phyloP scores from a whole-genome alignment of 2,113 vertebrate species.

The Leiothrix lutea region DNA sequence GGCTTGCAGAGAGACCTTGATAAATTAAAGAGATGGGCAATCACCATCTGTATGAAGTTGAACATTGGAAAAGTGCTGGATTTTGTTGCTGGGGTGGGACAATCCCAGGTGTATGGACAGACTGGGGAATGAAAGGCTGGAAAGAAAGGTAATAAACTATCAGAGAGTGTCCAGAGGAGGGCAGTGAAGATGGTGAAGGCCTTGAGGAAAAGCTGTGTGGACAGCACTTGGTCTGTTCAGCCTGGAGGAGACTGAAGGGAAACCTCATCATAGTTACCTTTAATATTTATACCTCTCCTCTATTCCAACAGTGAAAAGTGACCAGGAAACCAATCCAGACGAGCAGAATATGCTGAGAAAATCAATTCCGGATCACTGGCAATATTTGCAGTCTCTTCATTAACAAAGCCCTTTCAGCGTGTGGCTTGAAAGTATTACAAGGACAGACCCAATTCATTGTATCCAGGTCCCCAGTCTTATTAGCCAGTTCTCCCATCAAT shows the following conservation, averaged over 20 bases:
- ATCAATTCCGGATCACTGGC: accelerated
- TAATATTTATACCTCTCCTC: background rate
- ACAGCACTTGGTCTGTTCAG: background rate
- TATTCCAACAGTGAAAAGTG: background rate
- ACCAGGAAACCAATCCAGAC: background rate
- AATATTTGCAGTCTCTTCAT: background rate
- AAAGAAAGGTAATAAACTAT: background rate
- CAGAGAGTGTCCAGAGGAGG: background rate
- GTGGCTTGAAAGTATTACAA: background rate
- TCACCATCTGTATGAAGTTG: background rate
- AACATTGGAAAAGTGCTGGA: background rate
- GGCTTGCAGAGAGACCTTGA: too few relatives aligned
- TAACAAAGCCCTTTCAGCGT: background rate
- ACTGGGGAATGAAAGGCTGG: background rate
- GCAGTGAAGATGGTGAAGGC: background rate
- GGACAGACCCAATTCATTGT: background rate
- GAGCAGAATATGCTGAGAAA: background rate
- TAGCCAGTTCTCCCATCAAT: background rate
- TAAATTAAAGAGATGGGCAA: background rate
- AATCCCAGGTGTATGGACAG: background rate
- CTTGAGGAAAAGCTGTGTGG: background rate
- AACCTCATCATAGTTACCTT: accelerated
- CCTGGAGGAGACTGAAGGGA: background rate
- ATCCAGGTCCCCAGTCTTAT: accelerated
- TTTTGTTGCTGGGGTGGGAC: background rate